Evolutionary conservation across 1,140 invertebrate genomes (phyloP).

Genomic region (Drusus annulatus): DNA sequence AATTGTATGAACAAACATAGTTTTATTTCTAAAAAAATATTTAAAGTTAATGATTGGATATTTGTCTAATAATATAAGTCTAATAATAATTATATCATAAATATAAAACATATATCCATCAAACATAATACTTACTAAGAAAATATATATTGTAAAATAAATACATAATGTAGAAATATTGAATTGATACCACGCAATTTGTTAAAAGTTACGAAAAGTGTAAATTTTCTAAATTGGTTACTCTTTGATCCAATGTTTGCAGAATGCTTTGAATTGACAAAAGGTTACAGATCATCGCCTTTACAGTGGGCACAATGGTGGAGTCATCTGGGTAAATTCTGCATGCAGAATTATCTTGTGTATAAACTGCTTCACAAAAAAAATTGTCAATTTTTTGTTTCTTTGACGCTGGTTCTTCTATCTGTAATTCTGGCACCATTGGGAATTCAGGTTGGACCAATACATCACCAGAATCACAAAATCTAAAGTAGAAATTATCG

Average conservation of each 20-base stretch:
- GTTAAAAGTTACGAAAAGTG: not conserved
- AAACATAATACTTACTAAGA: too few species aligned
- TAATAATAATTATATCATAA: too few species aligned
- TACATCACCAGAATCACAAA: not conserved
- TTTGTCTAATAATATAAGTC: too few species aligned
- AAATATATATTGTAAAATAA: too few species aligned
- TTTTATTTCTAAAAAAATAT: too few species aligned
- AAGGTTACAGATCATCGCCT: constrained; percentile 69
- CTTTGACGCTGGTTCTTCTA: constrained; percentile 14
- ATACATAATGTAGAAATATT: too few species aligned
- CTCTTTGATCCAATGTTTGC: constrained; percentile 66
- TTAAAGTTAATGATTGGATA: too few species aligned
- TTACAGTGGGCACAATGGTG: constrained; percentile 63
- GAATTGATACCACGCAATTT: too few species aligned
- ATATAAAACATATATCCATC: too few species aligned
- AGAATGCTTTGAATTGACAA: constrained; percentile 69
- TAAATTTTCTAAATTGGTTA: constrained; percentile 64
- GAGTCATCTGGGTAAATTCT: constrained; percentile 1
- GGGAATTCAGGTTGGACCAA: not conserved
- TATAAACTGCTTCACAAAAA: not conserved
- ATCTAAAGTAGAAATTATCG: not conserved
- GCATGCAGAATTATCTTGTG: too few species aligned
- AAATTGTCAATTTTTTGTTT: not conserved
- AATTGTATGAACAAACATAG: too few species aligned
- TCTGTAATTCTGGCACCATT: not conserved